Evolutionary conservation across 2,888 invertebrate species (phyloP).

Genomic region (Dryocosmus kuriphilus): DNA sequence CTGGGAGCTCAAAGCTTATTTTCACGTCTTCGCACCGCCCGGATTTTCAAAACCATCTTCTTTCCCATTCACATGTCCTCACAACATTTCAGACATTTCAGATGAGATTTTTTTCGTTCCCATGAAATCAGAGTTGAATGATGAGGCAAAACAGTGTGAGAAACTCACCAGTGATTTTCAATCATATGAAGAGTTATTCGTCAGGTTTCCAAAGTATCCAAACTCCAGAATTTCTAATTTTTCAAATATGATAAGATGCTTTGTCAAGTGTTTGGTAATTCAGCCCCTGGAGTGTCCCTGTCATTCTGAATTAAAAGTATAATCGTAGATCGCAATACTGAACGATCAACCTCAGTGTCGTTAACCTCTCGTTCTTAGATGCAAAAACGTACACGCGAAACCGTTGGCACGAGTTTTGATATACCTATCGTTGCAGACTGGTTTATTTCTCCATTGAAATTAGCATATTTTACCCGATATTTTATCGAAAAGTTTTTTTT

Average conservation of each 20-base stretch:
- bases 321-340: slow-evolving; percentile 37
- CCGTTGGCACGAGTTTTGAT: slow-evolving; percentile 70
- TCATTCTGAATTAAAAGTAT: slow-evolving; percentile 39
- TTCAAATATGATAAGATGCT: too few species aligned
- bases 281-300: slow-evolving; percentile 16
- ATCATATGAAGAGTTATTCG: neutral
- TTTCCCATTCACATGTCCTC: slow-evolving; percentile 56
- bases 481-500: neutral
- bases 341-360: slow-evolving; percentile 58
- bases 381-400: slow-evolving; percentile 76
- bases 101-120: too few species aligned
- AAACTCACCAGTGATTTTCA: neutral
- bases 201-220: neutral
- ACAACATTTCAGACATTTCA: neutral
- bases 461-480: slow-evolving; percentile 16
- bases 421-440: slow-evolving; percentile 61
- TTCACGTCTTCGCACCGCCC: slow-evolving; percentile 52
- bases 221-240: neutral
- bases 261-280: neutral
- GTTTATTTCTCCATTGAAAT: slow-evolving; percentile 13
- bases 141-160: slow-evolving; percentile 13
- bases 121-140: slow-evolving; percentile 18
- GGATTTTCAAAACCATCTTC: slow-evolving; percentile 48
- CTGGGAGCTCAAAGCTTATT: slow-evolving; percentile 50
- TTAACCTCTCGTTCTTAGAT: slow-evolving; percentile 72